phyloP scores from a whole-genome alignment of 2,888 invertebrate genomes.

The Eupsilia transversa region DNA sequence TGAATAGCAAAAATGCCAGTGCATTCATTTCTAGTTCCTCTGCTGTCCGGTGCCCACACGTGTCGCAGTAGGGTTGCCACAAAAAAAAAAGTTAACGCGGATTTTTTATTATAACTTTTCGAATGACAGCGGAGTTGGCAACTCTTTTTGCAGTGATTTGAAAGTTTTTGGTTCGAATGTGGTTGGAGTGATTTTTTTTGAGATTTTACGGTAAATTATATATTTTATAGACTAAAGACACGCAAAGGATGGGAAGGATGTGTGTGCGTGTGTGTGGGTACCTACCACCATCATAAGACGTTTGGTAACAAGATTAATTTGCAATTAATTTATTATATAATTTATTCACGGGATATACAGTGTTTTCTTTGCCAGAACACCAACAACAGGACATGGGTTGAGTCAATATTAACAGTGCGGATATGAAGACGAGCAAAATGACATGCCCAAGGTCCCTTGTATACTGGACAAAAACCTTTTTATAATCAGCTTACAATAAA shows the following conservation, averaged over 20 bases:
- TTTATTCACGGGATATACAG: neutral
- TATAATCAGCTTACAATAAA: constrained; percentile 74
- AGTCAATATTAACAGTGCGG: constrained; percentile 21
- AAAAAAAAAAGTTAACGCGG: constrained; percentile 62
- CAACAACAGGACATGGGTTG: neutral
- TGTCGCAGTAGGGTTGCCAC: constrained; percentile 61
- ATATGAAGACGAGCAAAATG: constrained; percentile 10
- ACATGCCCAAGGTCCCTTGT: constrained; percentile 8
- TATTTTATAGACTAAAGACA: neutral
- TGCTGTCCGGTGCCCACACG: constrained; percentile 64
- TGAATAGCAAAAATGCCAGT: constrained; percentile 78
- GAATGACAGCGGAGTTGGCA: constrained; percentile 20
- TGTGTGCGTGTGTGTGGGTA: neutral
- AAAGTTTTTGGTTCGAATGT: constrained; percentile 27
- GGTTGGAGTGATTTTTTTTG: constrained; percentile 1
- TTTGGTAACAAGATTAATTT: neutral
- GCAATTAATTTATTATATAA: neutral
- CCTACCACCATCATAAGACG: neutral
- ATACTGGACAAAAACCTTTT: constrained; percentile 64
- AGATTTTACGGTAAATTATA: neutral
- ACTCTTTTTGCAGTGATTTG: constrained; percentile 42
- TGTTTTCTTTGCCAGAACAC: neutral
- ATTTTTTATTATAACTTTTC: constrained; percentile 70
- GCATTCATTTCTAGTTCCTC: constrained; percentile 68
- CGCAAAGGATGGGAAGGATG: no score